Evolutionary conservation across 2,797 vertebrate genomes (phyloP).

Genomic region (Sebastes minor): DNA sequence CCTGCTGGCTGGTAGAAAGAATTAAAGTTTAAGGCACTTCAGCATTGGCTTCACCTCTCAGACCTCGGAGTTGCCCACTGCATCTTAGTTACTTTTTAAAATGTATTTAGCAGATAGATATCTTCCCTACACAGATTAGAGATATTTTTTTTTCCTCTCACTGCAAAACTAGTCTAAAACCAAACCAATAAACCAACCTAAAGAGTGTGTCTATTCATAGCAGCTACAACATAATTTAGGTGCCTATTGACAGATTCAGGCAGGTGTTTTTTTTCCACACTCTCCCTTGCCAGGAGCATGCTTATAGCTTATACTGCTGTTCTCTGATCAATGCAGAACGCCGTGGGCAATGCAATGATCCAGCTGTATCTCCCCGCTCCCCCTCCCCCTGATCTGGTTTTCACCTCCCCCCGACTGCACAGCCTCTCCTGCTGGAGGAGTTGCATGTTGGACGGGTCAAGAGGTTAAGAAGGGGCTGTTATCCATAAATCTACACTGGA

Average conservation of each 20-base stretch:
- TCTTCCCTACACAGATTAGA: not conserved
- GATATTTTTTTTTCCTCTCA: not conserved
- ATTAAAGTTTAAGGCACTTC: too few relatives aligned
- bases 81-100: not conserved
- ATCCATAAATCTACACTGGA: conserved; percentile 54
- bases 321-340: conserved; percentile 58
- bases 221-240: conserved; percentile 31
- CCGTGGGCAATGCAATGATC: conserved; percentile 49
- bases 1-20: too few relatives aligned
- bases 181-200: not conserved
- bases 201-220: conserved; percentile 12
- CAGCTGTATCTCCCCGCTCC: conserved; percentile 25
- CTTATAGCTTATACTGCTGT: conserved; percentile 57
- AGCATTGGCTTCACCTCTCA: too few relatives aligned
- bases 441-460: conserved; percentile 28
- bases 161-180: not conserved
- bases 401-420: not conserved
- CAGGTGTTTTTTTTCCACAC: conserved; percentile 31
- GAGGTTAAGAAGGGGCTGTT: conserved; percentile 54
- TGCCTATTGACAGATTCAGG: conserved; percentile 23
- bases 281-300: conserved; percentile 22
- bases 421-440: conserved; percentile 3
- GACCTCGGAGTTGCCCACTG: too few relatives aligned
- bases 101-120: not conserved
- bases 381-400: not conserved